Base-by-base conservation (phyloP, 2,113 vertebrate species). In the Ceyx melanurus region DNA sequence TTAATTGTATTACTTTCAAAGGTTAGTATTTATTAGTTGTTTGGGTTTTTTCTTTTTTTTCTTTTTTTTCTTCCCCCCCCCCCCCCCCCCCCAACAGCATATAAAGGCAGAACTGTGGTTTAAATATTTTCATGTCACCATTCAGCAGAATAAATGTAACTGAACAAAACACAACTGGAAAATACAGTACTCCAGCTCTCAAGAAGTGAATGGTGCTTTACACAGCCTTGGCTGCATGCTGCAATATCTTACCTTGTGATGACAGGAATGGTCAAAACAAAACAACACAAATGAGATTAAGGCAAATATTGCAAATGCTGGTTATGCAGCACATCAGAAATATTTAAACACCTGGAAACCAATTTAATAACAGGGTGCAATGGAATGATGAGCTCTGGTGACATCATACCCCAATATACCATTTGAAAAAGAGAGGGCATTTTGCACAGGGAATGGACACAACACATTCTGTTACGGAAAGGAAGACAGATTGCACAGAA, bases 231-330 rank as follows among this genome's bases (percentile, higher is more conserved):
- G 25, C 57, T 79, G 54, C 57, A n/a, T 66, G 56, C 74, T 94
- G 82, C 84, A 91, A 78, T 93, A 95, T 97, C 93, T 96, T 94
- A 93, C 83, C 94, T 97, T 84, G 89, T 68, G 87, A 57, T 72
- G 73, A 91, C 84, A 92, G 62, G 93, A 89, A 58, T 92, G 97
- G 77, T 35, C n/a, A 21, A 85, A 92, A 89, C 86, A 72, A 51
- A 33, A 26, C 53, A 51, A 31, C 42, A 66, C 57, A 95, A 95
- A 78, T 80, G 62, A 93, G 84, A 89, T 88, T 95, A 78, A 95
- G 85, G 81, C 70, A 95, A 93, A 95, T 96, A 64, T 94, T 95
- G 90, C 64, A 96, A 93, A 90, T 82, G 88, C 50, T 93, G 75
- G 14, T 78, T 92, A 48, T 65, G 54, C 43, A 95, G 71, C 57